Percentiles rank a stretch among this genome's conserved stretches.
Conservation (phyloP, 2,113 vertebrate genomes). For the Anoura caudifer region DNA sequence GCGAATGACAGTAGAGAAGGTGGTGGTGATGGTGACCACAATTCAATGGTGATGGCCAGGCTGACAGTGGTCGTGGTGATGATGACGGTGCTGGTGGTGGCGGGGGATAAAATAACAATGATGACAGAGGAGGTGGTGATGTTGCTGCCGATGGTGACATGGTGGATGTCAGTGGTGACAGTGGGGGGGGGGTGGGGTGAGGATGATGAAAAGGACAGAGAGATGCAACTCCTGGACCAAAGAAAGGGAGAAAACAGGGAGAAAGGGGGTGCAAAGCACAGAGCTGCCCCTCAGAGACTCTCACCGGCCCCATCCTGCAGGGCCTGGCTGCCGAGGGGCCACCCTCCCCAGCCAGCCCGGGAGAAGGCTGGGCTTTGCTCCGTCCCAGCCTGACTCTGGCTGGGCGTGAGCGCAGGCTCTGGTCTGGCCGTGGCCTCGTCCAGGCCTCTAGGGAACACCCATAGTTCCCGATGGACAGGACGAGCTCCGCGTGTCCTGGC, state of each 20-base stretch:
- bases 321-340: too few relatives aligned
- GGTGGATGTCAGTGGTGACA: too few relatives aligned
- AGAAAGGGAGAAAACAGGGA: too few relatives aligned
- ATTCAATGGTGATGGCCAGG: not conserved
- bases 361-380: not conserved
- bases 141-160: not conserved
- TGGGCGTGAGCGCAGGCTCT: not conserved
- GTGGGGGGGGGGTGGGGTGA: not conserved
- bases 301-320: not conserved
- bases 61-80: not conserved
- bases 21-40: not conserved
- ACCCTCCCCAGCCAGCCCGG: not conserved
- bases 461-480: fast-evolving
- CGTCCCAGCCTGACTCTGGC: not conserved
- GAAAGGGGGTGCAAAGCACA: not conserved
- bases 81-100: not conserved
- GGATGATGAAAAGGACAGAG: too few relatives aligned
- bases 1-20: not conserved
- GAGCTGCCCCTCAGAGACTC: not conserved
- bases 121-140: not conserved
- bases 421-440: not conserved
- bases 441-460: not conserved
- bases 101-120: not conserved
- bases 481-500: not conserved
- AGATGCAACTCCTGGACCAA: not conserved